Base-by-base conservation (phyloP, 30 jellyfish, hydroid and myxozoan genomes). In the Cassiopea andromeda region DNA sequence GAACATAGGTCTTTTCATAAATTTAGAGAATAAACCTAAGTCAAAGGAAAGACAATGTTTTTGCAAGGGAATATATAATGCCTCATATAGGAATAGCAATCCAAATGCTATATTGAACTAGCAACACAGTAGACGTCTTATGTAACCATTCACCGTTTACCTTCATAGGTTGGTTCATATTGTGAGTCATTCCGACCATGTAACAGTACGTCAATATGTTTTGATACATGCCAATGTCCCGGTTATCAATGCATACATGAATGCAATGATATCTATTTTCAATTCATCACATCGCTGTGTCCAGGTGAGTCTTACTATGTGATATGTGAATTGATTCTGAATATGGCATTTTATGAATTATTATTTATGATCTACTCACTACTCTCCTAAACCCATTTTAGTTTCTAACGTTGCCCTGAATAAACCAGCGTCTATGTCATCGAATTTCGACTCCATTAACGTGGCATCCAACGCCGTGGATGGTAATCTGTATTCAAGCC, bases 181-280 rank as follows among this genome's bases (percentile, higher is more conserved):
- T 77, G 86, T 69, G 50, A 77, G 86, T 1, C 70, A 8, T 77
- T 14, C 86, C 16, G 49, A 77, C 86, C 86, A 14, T 77, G 86
- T 74, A 77, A 59, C 15, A 43, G 12, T 2, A n/a, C 74, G 4
- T 2, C 18, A 57, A 2, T 46, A 1, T 77, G 86, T 50, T 58
- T 47, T 44, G 86, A 77, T 48, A 77, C 86, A 3, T 77, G 86
- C 86, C 70, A 58, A 38, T 77, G 86, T 69, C 86, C 86, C 7
- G 86, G 86, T 17, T 77, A 77, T 49, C 73, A 27, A 10, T 77
- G 86, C 49, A 18, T 77, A 15, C 50, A 77, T 49, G 79, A 70
- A 70, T 77, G 86, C 73, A 48, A 2, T 7, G 86, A 43, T 27
- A 50, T 48, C 7, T 27, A 77, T 19, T 70, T 70, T 16, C 50